These are phyloP conservation scores for Heterodera carotae DNA, from an alignment of 1,140 invertebrate genomes.

Conservation along the genomic window DNA sequence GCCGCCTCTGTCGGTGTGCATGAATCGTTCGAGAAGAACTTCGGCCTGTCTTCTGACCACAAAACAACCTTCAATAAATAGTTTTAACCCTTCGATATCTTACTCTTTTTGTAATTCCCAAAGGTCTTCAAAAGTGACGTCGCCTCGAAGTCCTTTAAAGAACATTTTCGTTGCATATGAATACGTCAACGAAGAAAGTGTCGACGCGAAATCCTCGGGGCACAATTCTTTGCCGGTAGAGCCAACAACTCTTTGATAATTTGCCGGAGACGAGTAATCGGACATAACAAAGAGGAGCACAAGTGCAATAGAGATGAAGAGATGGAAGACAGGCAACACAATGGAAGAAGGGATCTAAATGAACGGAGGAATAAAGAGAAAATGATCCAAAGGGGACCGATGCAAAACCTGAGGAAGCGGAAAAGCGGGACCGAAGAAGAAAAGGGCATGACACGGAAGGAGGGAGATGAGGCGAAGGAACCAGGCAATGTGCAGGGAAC, in stretches of 20 bases:
- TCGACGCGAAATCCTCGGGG: slow-evolving; percentile 23
- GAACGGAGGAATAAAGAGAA: not conserved
- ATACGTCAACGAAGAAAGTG: slow-evolving; percentile 27
- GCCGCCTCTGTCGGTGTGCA: not conserved
- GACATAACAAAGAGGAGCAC: not conserved
- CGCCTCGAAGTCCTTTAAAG: slow-evolving; percentile 19
- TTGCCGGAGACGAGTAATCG: not conserved
- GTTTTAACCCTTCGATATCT: not conserved
- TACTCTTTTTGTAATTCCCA: slow-evolving; percentile 30
- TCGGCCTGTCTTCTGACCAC: slow-evolving; percentile 19
- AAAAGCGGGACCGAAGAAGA: not conserved
- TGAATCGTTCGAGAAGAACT: slow-evolving; percentile 13
- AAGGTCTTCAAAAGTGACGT: slow-evolving; percentile 29
- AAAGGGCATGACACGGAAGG: slow-evolving; percentile 16
- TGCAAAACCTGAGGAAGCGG: not conserved
- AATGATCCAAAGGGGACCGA: not conserved
- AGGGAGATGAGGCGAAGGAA: slow-evolving; percentile 21
- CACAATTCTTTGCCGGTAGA: slow-evolving; percentile 10
- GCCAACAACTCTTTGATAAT: slow-evolving; percentile 4
- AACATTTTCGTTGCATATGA: slow-evolving; percentile 33
- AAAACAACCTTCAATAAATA: not conserved
- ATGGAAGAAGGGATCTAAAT: not conserved
- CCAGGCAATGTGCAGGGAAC: slow-evolving; percentile 28
- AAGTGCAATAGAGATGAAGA: not conserved
- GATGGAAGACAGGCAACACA: not conserved